These are phyloP conservation scores for Drosophila virilis DNA, from an alignment of 1,140 invertebrate species.

Conservation along the genomic window DNA sequence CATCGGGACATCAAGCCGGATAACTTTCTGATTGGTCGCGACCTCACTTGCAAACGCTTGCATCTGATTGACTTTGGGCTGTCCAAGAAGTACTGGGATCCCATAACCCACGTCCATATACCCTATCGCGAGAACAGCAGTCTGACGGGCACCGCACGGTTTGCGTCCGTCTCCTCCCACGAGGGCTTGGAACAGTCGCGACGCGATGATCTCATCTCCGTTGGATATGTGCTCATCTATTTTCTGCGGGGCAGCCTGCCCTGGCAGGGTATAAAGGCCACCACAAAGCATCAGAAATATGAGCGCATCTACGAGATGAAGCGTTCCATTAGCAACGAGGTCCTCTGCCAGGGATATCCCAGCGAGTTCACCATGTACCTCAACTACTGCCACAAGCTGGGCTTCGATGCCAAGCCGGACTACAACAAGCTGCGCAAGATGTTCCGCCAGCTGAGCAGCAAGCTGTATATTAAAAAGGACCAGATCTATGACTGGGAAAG, in stretches of 20 bases:
- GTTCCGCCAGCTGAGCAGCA: constrained; percentile 92
- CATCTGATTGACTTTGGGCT: constrained; percentile 98
- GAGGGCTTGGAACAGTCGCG: constrained; percentile 95
- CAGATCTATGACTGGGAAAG: constrained; percentile 99
- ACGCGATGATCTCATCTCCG: constrained; percentile 97
- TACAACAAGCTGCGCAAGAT: constrained; percentile 97
- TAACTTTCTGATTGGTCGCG: constrained; percentile 99
- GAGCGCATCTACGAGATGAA: constrained; percentile 98
- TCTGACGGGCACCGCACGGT: constrained; percentile 97
- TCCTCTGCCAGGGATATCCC: constrained; percentile 96
- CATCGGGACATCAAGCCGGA: constrained; percentile 98
- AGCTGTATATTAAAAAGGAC: constrained; percentile 96
- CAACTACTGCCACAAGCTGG: constrained; percentile 96
- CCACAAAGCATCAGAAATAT: constrained; percentile 97
- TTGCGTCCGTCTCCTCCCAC: constrained; percentile 98
- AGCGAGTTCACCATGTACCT: constrained; percentile 99
- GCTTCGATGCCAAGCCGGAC: constrained; percentile 97
- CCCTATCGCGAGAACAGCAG: constrained; percentile 97
- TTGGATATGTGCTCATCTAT: constrained; percentile 98
- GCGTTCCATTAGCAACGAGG: constrained; percentile 96
- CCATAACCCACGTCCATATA: constrained; percentile 94
- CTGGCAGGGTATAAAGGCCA: constrained; percentile 97
- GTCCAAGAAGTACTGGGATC: constrained; percentile 97
- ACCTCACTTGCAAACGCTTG: constrained; percentile 95
- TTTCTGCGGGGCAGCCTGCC: constrained; percentile 95